Evolutionary conservation across 2,888 invertebrate species (phyloP).

Genomic region (Oxycera nigricornis): DNA sequence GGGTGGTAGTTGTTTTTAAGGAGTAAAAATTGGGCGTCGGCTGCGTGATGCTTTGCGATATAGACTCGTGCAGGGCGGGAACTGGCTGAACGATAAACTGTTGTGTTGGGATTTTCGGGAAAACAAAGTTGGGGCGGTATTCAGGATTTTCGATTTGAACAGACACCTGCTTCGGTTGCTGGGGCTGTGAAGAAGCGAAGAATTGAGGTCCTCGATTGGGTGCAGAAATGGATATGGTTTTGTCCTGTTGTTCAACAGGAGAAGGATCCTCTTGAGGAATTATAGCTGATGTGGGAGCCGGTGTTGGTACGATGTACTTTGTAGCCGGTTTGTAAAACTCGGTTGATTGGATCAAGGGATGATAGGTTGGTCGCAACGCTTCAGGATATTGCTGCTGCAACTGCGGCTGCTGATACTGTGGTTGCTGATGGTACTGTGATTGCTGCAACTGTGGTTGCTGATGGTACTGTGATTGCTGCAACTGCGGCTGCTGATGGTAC

Average conservation of each 20-base stretch:
- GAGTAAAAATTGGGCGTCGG: neutral
- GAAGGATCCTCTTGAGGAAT: neutral
- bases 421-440: too few species aligned
- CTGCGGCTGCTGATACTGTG: too few species aligned
- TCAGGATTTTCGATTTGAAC: neutral
- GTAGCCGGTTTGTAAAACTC: constrained; percentile 21
- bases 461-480: constrained; percentile 41
- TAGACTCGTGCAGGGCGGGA: neutral
- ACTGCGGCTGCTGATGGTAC: constrained; percentile 45
- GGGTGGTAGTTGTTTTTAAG: neutral
- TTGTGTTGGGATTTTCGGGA: constrained; percentile 8
- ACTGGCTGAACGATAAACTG: constrained; percentile 15
- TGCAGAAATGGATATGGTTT: neutral
- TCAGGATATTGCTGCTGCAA: constrained; percentile 36
- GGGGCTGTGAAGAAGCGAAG: neutral
- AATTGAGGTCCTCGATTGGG: neutral
- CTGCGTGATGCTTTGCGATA: neutral
- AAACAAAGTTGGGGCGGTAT: neutral
- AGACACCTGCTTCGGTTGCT: constrained; percentile 9
- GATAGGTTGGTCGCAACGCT: neutral
- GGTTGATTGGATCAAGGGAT: constrained; percentile 16
- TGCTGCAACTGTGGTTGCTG: too few species aligned
- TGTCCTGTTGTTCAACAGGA: neutral
- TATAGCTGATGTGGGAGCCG: constrained; percentile 45
- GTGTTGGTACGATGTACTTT: constrained; percentile 48